Percentiles rank a stretch among this genome's conserved stretches.
These are phyloP conservation scores for Aelia acuminata DNA, from an alignment of 2,888 invertebrate species.

Conservation along the genomic window DNA sequence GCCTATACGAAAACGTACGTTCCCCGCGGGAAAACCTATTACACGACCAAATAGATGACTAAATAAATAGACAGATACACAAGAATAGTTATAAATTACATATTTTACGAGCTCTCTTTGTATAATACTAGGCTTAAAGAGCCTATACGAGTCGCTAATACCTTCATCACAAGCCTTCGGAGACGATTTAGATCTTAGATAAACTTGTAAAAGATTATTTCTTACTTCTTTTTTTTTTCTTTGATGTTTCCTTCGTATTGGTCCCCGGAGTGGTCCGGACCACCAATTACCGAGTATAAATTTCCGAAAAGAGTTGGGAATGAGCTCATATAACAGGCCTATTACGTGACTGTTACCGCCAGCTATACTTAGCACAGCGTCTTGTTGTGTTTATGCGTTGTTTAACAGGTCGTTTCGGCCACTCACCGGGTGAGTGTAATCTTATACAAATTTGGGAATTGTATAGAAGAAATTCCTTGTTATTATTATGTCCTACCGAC, in stretches of 20 bases:
- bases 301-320: slow-evolving; percentile 22
- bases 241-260: neutral
- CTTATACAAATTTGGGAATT: neutral
- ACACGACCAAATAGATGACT: slow-evolving; percentile 36
- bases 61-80: slow-evolving; percentile 42
- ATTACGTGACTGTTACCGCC: neutral
- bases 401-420: neutral
- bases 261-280: neutral
- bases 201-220: slow-evolving; percentile 8
- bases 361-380: slow-evolving; percentile 26
- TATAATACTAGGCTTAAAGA: slow-evolving; percentile 9
- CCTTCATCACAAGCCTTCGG: slow-evolving; percentile 39
- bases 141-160: slow-evolving; percentile 1
- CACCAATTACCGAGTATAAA: slow-evolving; percentile 22
- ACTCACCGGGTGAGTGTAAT: neutral
- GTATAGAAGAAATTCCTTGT: too few species aligned
- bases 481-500: too few species aligned
- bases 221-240: neutral
- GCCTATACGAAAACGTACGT: slow-evolving; percentile 9
- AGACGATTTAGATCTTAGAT: slow-evolving; percentile 41
- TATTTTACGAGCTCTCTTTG: neutral
- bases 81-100: slow-evolving; percentile 39
- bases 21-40: neutral
- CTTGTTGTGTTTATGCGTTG: neutral
- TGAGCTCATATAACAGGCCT: slow-evolving; percentile 31